Evolutionary conservation across 92 coral and sea anemone species (phyloP).

Genomic region (Phenganax marumi): DNA sequence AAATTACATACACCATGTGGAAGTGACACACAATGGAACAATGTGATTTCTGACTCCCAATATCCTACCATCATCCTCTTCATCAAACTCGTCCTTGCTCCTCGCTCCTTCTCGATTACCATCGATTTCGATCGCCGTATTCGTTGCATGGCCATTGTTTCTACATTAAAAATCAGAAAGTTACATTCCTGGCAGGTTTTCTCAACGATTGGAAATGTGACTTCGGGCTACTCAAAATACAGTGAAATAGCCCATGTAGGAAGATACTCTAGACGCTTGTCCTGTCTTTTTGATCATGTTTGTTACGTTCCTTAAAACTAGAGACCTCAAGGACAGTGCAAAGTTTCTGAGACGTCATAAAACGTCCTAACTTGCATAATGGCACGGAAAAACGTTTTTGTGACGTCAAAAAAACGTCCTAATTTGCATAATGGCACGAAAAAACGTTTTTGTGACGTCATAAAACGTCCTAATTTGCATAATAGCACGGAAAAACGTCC

Average conservation of each 20-base stretch:
- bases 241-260: neutral
- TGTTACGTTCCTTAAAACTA: too few species aligned
- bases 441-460: too few species aligned
- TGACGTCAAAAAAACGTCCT: too few species aligned
- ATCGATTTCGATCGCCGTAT: constrained; percentile 39
- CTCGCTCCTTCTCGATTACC: constrained; percentile 34
- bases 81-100: constrained; percentile 28
- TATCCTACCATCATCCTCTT: constrained; percentile 29
- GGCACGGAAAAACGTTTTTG: too few species aligned
- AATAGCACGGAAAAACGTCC: too few species aligned
- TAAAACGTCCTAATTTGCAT: too few species aligned
- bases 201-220: neutral
- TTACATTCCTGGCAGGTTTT: neutral
- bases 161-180: neutral
- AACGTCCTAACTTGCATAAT: too few species aligned
- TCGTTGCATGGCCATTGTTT: constrained; percentile 43
- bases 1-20: neutral
- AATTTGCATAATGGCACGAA: too few species aligned
- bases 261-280: too few species aligned
- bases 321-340: too few species aligned
- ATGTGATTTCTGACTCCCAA: neutral
- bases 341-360: too few species aligned
- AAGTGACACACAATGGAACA: neutral
- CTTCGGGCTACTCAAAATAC: neutral
- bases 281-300: too few species aligned